Conservation (phyloP, 2,888 invertebrate genomes). For the Ormyrus pomaceus region DNA sequence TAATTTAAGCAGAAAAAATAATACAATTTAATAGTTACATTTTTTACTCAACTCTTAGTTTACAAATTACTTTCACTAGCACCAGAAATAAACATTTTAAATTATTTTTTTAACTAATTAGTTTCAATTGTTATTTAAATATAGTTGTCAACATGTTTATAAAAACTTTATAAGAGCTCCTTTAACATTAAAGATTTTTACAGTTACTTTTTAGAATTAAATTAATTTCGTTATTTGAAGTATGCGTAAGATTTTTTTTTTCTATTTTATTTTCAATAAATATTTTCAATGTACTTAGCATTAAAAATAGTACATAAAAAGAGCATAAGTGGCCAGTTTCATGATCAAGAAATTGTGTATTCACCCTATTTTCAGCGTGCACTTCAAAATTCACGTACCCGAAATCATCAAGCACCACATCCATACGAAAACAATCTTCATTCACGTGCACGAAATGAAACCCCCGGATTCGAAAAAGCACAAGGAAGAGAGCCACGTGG, state of each 20-base stretch:
- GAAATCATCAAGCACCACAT: constrained; percentile 80
- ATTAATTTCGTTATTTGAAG: not conserved
- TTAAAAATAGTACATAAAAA: no score
- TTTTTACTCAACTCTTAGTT: no score
- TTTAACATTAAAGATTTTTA: constrained; percentile 7
- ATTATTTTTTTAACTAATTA: no score
- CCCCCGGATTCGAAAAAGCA: constrained; percentile 70
- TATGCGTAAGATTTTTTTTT: not conserved
- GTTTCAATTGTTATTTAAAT: no score
- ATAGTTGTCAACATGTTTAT: no score
- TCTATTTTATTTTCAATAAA: not conserved
- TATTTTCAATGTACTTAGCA: not conserved
- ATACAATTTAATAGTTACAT: no score
- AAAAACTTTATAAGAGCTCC: no score
- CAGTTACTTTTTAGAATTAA: not conserved
- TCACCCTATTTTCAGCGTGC: constrained; percentile 75
- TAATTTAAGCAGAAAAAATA: no score
- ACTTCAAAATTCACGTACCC: constrained; percentile 79
- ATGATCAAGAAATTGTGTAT: no score
- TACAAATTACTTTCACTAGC: no score
- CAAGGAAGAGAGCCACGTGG: constrained; percentile 76
- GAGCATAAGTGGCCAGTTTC: no score
- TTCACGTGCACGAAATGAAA: constrained; percentile 76
- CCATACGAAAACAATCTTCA: constrained; percentile 80
- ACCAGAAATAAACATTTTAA: no score